Percentiles rank a stretch among this genome's conserved stretches.
Evolutionary conservation across 2,113 vertebrate species (phyloP).

Genomic region (Brachyhypopomus gauderio): DNA sequence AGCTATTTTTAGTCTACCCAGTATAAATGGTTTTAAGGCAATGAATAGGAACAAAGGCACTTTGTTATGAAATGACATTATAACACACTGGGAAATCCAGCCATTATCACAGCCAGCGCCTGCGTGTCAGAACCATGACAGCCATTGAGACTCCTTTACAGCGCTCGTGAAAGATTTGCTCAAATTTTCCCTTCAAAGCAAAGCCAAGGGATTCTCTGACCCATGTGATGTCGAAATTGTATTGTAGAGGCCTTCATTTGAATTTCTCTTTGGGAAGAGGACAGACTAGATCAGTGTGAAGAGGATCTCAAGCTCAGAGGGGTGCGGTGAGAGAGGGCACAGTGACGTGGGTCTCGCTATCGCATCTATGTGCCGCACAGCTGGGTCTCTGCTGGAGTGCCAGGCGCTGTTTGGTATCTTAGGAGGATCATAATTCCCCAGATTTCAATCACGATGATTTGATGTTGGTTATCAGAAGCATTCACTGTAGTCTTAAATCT

Average conservation of each 20-base stretch:
- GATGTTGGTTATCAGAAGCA: background rate
- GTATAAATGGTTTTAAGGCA: too few species aligned
- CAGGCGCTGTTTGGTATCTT: background rate
- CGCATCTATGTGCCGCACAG: background rate
- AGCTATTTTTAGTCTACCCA: too few species aligned
- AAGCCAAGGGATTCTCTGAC: background rate
- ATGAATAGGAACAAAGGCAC: too few species aligned
- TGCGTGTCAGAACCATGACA: background rate
- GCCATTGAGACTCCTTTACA: background rate
- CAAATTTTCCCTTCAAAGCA: background rate
- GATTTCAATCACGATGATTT: background rate
- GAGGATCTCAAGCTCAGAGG: background rate
- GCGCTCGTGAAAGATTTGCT: slow-evolving; percentile 1
- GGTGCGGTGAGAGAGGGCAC: background rate
- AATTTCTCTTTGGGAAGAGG: slow-evolving; percentile 12
- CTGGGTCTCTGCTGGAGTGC: background rate
- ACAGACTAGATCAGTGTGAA: background rate
- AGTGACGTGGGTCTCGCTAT: background rate
- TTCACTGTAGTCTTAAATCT: background rate
- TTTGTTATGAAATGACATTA: background rate
- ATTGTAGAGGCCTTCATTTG: slow-evolving; percentile 7
- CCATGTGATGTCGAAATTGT: background rate
- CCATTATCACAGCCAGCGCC: background rate
- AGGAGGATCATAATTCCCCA: background rate
- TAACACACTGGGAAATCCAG: background rate